Evolutionary conservation across 1,140 invertebrate species (phyloP).

Genomic region (Paramacrobiotus metropolitanus): DNA sequence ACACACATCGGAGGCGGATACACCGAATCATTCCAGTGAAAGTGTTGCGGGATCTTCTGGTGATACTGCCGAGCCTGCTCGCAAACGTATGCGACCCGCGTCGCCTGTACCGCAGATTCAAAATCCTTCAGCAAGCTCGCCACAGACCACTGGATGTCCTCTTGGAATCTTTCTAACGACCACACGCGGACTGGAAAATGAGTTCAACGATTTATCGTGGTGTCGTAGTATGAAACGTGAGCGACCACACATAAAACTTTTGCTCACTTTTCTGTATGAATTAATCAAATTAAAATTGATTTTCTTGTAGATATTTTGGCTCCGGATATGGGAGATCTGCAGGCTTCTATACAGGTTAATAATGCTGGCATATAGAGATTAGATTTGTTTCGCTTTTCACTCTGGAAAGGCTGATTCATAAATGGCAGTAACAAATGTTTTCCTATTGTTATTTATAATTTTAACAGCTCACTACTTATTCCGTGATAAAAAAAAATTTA

Average conservation of each 20-base stretch:
- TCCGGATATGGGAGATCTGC: conserved; percentile 1
- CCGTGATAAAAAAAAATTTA: not conserved
- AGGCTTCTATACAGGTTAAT: not conserved
- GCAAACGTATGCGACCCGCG: not conserved
- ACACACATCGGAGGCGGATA: not conserved
- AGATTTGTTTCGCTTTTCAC: not conserved
- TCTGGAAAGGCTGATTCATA: not conserved
- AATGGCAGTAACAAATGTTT: not conserved
- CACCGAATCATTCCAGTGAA: not conserved
- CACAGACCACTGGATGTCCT: not conserved
- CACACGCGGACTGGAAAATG: not conserved
- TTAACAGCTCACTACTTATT: not conserved
- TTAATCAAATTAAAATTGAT: not conserved
- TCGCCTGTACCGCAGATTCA: not conserved
- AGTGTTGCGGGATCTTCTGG: no score
- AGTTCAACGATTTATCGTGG: not conserved
- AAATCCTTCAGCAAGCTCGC: not conserved
- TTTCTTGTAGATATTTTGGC: not conserved
- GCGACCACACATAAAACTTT: not conserved
- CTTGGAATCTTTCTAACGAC: not conserved
- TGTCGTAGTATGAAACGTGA: not conserved
- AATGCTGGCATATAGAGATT: no score
- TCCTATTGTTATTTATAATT: not conserved
- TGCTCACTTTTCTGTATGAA: not conserved
- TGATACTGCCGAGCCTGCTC: no score